Conservation (phyloP, 2,113 vertebrate genomes). For the Apaloderma vittatum region DNA sequence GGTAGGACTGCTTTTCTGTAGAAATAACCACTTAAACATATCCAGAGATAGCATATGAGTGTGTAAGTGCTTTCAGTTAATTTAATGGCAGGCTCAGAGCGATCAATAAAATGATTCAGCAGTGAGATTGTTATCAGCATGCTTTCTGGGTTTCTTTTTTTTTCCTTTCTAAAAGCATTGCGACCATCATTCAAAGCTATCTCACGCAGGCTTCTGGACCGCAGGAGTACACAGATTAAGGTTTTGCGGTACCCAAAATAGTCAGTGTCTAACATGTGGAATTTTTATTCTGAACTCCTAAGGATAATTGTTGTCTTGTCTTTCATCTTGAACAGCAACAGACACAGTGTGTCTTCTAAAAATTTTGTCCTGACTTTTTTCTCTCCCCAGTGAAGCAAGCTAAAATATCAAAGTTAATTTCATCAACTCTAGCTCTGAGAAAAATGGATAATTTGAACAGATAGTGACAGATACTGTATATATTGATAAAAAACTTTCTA, state of each 20-base stretch:
- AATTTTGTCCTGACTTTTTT: neutral
- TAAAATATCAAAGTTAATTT: neutral
- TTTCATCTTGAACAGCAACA: constrained; percentile 7
- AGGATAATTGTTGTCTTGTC: neutral
- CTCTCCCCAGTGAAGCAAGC: neutral
- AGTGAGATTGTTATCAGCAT: neutral
- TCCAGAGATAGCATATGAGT: neutral
- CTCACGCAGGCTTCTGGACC: neutral
- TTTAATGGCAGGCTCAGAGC: neutral
- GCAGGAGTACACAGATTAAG: neutral
- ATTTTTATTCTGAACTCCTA: neutral
- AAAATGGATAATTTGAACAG: neutral
- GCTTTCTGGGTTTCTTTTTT: neutral
- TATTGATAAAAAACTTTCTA: neutral
- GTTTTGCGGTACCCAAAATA: constrained; percentile 17
- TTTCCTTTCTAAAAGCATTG: neutral
- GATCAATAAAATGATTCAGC: neutral
- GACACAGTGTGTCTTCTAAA: neutral
- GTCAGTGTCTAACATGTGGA: neutral
- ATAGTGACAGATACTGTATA: neutral
- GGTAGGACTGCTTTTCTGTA: neutral
- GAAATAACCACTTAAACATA: neutral
- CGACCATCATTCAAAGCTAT: neutral
- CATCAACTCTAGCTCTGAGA: neutral
- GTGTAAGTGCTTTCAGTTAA: neutral